These are phyloP conservation scores for Holacanthella duospinosa DNA, from an alignment of 2,888 invertebrate species.

Conservation along the genomic window DNA sequence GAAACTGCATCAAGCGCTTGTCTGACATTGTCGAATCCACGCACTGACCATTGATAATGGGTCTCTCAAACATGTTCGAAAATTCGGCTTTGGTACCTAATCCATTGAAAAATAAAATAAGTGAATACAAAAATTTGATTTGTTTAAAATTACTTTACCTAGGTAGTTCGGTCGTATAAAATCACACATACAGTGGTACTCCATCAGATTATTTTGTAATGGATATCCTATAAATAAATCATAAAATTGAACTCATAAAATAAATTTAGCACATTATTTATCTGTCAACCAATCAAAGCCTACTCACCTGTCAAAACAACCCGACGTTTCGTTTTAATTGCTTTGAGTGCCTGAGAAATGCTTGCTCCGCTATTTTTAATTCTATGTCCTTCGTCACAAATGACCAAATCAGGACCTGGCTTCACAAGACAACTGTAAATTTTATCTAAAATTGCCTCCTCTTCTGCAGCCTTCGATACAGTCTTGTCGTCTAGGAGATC, in stretches of 20 bases:
- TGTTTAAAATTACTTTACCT: slow-evolving; percentile 5
- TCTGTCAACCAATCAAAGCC: too few relatives aligned
- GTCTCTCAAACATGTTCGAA: slow-evolving; percentile 96
- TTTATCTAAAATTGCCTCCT: slow-evolving; percentile 51
- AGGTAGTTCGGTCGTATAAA: slow-evolving; percentile 96
- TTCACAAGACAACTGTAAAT: slow-evolving; percentile 73
- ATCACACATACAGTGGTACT: slow-evolving; percentile 99
- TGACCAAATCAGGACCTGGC: slow-evolving; percentile 87
- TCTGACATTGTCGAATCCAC: slow-evolving; percentile 92
- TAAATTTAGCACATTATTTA: background rate
- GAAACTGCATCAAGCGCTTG: slow-evolving; percentile 81
- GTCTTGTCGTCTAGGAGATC: background rate
- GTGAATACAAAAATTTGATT: background rate
- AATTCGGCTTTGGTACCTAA: slow-evolving; percentile 93
- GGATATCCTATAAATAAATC: slow-evolving; percentile 58
- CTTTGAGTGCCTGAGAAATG: slow-evolving; percentile 87
- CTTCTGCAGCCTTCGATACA: slow-evolving; percentile 40
- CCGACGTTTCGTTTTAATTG: slow-evolving; percentile 83
- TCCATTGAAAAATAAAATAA: slow-evolving; percentile 1
- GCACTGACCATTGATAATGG: slow-evolving; percentile 97
- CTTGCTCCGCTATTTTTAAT: slow-evolving; percentile 97
- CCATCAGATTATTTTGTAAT: slow-evolving; percentile 89
- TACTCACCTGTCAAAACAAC: slow-evolving; percentile 80
- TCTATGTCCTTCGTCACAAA: slow-evolving; percentile 93
- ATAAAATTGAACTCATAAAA: background rate